Evolutionary conservation across 2,113 vertebrate species (phyloP).

Genomic region (Tiliqua scincoides): DNA sequence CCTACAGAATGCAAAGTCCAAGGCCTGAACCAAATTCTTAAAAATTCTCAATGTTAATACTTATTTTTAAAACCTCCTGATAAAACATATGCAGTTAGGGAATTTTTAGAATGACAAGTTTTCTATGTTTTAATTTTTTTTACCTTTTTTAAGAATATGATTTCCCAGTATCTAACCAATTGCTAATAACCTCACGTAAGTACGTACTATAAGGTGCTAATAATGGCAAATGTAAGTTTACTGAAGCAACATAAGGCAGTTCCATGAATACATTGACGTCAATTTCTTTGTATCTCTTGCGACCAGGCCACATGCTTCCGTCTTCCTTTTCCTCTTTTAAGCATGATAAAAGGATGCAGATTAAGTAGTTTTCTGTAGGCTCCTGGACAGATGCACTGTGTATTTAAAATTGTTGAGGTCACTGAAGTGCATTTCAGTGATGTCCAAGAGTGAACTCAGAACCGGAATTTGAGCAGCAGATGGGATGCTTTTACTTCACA

Average conservation of each 20-base stretch:
- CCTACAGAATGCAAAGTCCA: slow-evolving; percentile 50
- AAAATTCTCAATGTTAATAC: slow-evolving; percentile 54
- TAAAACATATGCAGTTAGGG: slow-evolving; percentile 63
- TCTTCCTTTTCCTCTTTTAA: slow-evolving; percentile 59
- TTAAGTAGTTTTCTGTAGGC: slow-evolving; percentile 51
- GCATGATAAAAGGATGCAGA: slow-evolving; percentile 61
- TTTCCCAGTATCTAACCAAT: slow-evolving; percentile 52
- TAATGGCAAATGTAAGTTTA: slow-evolving; percentile 65
- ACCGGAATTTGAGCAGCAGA: slow-evolving; percentile 59
- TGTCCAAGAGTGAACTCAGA: slow-evolving; percentile 65
- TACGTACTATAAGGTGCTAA: slow-evolving; percentile 65
- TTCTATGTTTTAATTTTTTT: slow-evolving; percentile 42
- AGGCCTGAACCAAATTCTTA: slow-evolving; percentile 1
- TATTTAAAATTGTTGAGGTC: slow-evolving; percentile 66
- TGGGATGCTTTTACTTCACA: slow-evolving; percentile 75
- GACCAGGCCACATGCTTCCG: slow-evolving; percentile 56
- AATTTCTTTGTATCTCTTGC: slow-evolving; percentile 63
- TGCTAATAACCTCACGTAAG: slow-evolving; percentile 55
- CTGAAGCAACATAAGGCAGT: slow-evolving; percentile 69
- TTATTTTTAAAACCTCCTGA: slow-evolving; percentile 53
- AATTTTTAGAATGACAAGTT: slow-evolving; percentile 47
- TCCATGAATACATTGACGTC: slow-evolving; percentile 68
- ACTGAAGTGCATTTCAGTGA: slow-evolving; percentile 64
- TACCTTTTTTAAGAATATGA: slow-evolving; percentile 33
- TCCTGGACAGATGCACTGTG: slow-evolving; percentile 55